phyloP scores from a whole-genome alignment of 1,140 invertebrate genomes.

The Hormaphis cornu region DNA sequence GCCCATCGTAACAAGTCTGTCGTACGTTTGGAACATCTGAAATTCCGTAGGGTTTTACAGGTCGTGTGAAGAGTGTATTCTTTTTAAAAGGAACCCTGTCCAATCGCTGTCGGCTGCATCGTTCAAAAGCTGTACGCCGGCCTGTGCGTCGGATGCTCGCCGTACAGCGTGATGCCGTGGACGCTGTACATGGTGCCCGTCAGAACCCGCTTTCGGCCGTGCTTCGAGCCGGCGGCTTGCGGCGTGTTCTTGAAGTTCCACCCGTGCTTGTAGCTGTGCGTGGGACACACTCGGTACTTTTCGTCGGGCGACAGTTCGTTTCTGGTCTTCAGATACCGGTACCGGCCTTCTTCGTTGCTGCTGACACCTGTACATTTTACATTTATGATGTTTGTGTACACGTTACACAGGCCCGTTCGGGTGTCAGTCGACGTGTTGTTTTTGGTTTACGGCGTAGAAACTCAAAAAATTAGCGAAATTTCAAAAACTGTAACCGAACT shows the following conservation, averaged over 20 bases:
- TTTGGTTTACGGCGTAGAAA: too few species aligned
- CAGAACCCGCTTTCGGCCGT: background rate
- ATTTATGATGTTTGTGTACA: background rate
- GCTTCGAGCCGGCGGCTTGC: background rate
- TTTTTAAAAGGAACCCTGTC: too few species aligned
- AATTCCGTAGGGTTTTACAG: too few species aligned
- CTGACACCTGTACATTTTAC: constrained; percentile 1
- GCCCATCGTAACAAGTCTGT: too few species aligned
- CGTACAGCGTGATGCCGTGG: background rate
- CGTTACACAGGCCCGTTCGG: too few species aligned
- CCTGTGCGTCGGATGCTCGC: background rate
- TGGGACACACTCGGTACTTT: background rate
- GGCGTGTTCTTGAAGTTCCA: background rate
- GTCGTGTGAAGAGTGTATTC: too few species aligned
- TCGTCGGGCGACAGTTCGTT: background rate
- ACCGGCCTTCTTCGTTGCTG: background rate
- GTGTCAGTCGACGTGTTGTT: too few species aligned
- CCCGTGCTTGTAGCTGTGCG: background rate
- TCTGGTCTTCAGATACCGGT: constrained; percentile 2
- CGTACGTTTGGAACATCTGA: too few species aligned
- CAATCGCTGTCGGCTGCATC: too few species aligned
- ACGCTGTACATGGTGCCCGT: background rate
- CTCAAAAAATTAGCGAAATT: too few species aligned
- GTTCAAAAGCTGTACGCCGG: too few species aligned
- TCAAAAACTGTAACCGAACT: too few species aligned